Conservation (phyloP, 2,113 vertebrate genomes). For the Machaerirhynchus nigripectus region DNA sequence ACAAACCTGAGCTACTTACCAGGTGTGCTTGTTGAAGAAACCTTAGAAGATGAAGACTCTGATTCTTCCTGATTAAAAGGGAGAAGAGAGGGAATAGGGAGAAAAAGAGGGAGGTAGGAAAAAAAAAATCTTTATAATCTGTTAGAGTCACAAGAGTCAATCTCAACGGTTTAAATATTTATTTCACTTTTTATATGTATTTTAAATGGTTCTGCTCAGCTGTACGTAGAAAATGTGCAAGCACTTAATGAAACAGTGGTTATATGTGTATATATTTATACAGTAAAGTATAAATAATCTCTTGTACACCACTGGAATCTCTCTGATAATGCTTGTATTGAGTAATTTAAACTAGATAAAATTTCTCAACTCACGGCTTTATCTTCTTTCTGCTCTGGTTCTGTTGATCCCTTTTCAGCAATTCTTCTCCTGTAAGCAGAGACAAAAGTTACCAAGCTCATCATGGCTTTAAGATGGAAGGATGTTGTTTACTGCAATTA, state of each 20-base stretch:
- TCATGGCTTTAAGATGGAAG: background rate
- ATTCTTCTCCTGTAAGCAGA: slow-evolving; percentile 88
- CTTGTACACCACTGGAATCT: background rate
- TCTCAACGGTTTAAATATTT: background rate
- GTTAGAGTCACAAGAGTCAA: background rate
- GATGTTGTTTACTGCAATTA: background rate
- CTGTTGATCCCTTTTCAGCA: slow-evolving; percentile 94
- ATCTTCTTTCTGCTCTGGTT: slow-evolving; percentile 88
- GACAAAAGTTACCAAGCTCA: background rate
- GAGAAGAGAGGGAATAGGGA: background rate
- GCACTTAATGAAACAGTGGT: background rate
- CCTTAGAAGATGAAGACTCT: slow-evolving; percentile 84
- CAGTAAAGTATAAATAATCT: background rate
- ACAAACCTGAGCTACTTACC: slow-evolving; percentile 76
- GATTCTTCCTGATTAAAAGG: slow-evolving; percentile 84
- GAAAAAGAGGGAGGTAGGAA: background rate
- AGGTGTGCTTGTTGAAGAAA: slow-evolving; percentile 92
- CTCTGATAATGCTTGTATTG: background rate
- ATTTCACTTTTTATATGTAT: background rate
- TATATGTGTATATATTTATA: background rate
- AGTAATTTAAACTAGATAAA: background rate
- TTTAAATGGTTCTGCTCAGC: background rate
- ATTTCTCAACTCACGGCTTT: slow-evolving; percentile 81
- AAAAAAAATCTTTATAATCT: background rate
- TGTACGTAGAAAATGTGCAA: background rate